Evolutionary conservation across 2,888 invertebrate species (phyloP).

Genomic region (Biston betularia): DNA sequence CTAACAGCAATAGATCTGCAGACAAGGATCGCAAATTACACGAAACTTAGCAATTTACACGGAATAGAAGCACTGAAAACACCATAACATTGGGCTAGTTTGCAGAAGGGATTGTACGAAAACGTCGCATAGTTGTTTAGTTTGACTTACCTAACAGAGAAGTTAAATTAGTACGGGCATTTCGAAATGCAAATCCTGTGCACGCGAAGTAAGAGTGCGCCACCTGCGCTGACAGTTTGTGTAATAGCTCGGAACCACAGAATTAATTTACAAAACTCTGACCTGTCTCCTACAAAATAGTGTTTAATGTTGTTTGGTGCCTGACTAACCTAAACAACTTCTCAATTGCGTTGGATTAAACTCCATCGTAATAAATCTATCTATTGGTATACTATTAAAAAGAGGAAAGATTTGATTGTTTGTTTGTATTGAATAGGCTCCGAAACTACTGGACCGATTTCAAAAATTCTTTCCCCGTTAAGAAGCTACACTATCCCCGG

Average conservation of each 20-base stretch:
- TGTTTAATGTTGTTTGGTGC: constrained; percentile 65
- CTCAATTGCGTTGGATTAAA: background rate
- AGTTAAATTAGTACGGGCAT: constrained; percentile 81
- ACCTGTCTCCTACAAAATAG: constrained; percentile 74
- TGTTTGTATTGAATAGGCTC: too few relatives aligned
- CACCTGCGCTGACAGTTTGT: constrained; percentile 83
- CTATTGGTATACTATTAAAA: too few relatives aligned
- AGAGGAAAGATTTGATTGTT: too few relatives aligned
- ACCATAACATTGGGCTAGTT: constrained; percentile 38
- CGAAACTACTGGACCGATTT: too few relatives aligned
- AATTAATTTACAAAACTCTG: constrained; percentile 83
- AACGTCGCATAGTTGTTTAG: constrained; percentile 63
- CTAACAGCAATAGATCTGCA: constrained; percentile 6
- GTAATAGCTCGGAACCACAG: constrained; percentile 82
- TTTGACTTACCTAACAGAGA: constrained; percentile 72
- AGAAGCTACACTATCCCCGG: too few relatives aligned
- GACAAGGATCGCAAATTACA: constrained; percentile 2
- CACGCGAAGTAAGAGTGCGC: constrained; percentile 63
- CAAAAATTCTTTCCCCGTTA: too few relatives aligned
- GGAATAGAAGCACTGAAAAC: constrained; percentile 1
- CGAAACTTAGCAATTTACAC: constrained; percentile 12
- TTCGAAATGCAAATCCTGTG: constrained; percentile 78
- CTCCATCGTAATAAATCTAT: background rate
- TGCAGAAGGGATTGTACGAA: constrained; percentile 39
- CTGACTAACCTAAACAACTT: background rate